Evolutionary conservation across 2,888 invertebrate species (phyloP), one percentile per base, ranked within the genome.

Genomic region (Salpingus planirostris): DNA sequence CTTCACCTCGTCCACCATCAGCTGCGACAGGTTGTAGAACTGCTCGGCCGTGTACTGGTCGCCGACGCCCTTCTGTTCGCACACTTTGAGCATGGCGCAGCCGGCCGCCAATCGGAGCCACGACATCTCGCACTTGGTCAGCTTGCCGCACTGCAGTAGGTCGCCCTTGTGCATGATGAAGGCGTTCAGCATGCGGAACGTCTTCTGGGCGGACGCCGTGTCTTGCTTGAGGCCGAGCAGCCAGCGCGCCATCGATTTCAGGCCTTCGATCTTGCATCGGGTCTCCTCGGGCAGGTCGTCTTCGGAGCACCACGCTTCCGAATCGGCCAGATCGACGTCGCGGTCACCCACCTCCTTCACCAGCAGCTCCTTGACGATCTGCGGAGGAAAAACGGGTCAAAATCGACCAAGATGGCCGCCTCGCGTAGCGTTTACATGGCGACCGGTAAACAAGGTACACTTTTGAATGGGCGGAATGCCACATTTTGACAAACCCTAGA

Each of bases 181-280:
- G 1, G 93, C 92, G 55, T 87, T 87, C 21, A 96, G 67, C 83
- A 97, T 90, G 36, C 93, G 75, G 66, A 96, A 88, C 2, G 95
- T 95, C 64, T 91, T 91, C 65, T 88, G 87, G 0, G 90, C 91
- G 0, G 90, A 87, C 11, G 86, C 72, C 38, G 82, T 82, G 55
- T 91, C 90, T 37, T 80, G 80, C 65, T 90, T 91, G 30, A 95
- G 67, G 0, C 96, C 96, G 21, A 93, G 68, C 23, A 96, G 68
- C 95, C 96, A 96, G 26, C 96, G 78, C 0, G 93, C 93, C 84
- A 97, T 91, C 41, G 93, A 83, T 65, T 97, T 97, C 52, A 96
- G 74, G 0, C 89, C 95, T 64, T 93, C 92, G 38, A 95, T 76
- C 69, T 93, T 92, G 67, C 89, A 89, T 21, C 83, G 71, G 0